Evolutionary conservation across 2,113 vertebrate genomes (phyloP).

Genomic region (Amia ocellicauda): DNA sequence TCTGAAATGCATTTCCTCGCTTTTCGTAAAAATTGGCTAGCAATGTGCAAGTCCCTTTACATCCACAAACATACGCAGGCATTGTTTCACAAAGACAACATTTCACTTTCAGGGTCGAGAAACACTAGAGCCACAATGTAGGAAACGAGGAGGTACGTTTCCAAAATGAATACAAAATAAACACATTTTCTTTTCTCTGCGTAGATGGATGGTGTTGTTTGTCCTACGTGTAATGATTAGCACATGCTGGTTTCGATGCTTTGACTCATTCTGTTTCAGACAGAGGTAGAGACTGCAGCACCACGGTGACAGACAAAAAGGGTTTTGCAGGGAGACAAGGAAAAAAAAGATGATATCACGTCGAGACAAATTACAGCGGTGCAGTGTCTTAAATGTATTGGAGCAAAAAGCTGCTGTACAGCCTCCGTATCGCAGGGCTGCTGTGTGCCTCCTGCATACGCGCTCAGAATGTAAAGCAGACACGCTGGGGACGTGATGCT

Average conservation of each 20-base stretch:
- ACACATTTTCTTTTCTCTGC: background rate
- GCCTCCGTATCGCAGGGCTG: conserved; percentile 57
- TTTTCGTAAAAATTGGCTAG: no score
- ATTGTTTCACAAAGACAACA: no score
- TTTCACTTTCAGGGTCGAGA: no score
- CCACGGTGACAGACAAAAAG: conserved; percentile 47
- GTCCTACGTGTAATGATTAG: background rate
- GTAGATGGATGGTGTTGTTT: background rate
- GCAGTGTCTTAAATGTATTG: conserved; percentile 52
- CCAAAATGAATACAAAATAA: no score
- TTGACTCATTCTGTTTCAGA: background rate
- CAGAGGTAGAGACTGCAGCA: conserved; percentile 16
- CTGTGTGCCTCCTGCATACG: conserved; percentile 58
- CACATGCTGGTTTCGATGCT: background rate
- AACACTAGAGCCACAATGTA: no score
- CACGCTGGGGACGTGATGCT: conserved; percentile 34
- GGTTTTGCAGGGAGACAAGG: conserved; percentile 54
- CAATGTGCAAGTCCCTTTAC: no score
- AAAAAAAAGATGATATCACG: conserved; percentile 52
- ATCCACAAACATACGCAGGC: no score
- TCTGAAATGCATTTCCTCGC: no score
- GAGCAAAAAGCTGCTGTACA: conserved; percentile 53
- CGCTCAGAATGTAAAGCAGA: conserved; percentile 69
- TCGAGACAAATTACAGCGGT: conserved; percentile 58
- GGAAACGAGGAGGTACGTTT: no score